Evolutionary conservation across 92 coral and sea anemone species (phyloP), one percentile per base, ranked within the genome.

Genomic region (Phenganax stokvisi): DNA sequence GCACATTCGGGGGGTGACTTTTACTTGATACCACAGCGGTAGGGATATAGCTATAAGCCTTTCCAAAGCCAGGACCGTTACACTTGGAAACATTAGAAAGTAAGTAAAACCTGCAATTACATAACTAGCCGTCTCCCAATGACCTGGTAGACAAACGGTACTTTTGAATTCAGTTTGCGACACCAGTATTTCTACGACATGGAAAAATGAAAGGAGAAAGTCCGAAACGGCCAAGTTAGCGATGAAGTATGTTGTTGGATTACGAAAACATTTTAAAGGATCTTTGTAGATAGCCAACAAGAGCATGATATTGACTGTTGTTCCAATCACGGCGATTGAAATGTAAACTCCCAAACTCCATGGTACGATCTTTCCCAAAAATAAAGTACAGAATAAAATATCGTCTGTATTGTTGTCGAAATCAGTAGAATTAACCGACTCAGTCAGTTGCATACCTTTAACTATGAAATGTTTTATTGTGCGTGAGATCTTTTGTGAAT

Each of bases 261-360:
- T 79, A 7, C 90, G 85, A 30, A 87, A 87, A 55, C 90, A 84
- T 58, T 87, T 84, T 10, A 87, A 67, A 27, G 90, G 90, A 70
- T 84, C 76, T 64, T 80, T 77, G 56, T 78, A 77, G 37, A 87
- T 68, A 1, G 85, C 84, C 20, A 75, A 56, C 15, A 75, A 57
- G 12, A 75, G 64, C 44, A 75, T 6, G 0, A 30, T 16, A 57
- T 75, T 75, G 9, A 65, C 65, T 20, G 11, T 25, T 6, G 17
- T 3, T 29, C 44, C 80, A 30, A 13, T 68, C 3, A 68, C 16
- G 15, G 16, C 57, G 47, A 75, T 12, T 13, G n/a, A 75, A 0
- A 75, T 13, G 52, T 54, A 55, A n/a, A 54, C 66, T 20, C n/a
- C 51, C 28, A 75, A 54, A 75, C 44, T 75, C 80, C 80, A 75